Percentiles rank a stretch among this genome's conserved stretches.
phyloP scores from a whole-genome alignment of 2,113 vertebrate genomes.

The Baryphthengus martii region DNA sequence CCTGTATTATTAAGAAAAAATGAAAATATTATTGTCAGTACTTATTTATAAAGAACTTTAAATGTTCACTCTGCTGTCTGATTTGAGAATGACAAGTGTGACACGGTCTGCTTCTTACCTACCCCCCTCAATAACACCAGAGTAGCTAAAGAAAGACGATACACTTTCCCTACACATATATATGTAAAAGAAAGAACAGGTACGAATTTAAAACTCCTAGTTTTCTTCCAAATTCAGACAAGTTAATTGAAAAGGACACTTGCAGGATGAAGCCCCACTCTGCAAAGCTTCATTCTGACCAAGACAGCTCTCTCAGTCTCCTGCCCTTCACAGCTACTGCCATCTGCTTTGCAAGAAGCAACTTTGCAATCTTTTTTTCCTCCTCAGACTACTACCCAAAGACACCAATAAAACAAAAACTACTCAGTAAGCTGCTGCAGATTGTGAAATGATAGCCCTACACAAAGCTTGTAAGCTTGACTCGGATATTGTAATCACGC shows the following conservation, averaged over 20 bases:
- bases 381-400: neutral
- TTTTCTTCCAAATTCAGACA: neutral
- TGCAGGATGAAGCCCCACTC: neutral
- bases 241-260: neutral
- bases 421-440: neutral
- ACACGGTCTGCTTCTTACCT: neutral
- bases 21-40: neutral
- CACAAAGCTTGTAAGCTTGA: neutral
- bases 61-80: neutral
- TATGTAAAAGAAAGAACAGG: neutral
- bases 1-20: neutral
- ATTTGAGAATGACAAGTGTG: neutral
- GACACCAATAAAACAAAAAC: neutral
- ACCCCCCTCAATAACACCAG: neutral
- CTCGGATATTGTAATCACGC: neutral
- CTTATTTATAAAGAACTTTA: neutral
- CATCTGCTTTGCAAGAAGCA: neutral
- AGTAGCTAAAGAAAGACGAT: neutral
- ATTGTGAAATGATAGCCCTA: neutral
- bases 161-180: neutral
- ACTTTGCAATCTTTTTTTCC: neutral
- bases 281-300: neutral
- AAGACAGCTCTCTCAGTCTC: neutral
- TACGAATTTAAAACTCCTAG: neutral
- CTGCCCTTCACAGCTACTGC: neutral